phyloP scores from a whole-genome alignment of 2,113 vertebrate species.

The Haliaeetus leucogaster region DNA sequence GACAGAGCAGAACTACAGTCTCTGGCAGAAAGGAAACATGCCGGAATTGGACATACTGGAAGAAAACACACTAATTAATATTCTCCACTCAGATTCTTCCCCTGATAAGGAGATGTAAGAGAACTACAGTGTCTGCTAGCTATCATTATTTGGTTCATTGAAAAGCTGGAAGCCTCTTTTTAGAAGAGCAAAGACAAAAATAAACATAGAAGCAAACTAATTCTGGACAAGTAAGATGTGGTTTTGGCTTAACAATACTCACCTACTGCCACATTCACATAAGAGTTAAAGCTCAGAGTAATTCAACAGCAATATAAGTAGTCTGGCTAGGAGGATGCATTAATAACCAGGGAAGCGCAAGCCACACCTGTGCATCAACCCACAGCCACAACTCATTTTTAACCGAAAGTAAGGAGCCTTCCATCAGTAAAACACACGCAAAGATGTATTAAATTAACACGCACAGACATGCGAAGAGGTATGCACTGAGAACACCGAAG shows the following conservation, averaged over 20 bases:
- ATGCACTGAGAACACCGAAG: accelerated
- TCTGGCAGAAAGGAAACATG: neutral
- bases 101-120: neutral
- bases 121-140: neutral
- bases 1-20: neutral
- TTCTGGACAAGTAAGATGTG: neutral
- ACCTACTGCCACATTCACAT: no score
- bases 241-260: neutral
- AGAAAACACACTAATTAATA: neutral
- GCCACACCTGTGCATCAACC: neutral
- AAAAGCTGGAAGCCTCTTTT: neutral
- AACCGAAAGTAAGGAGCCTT: accelerated
- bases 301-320: accelerated
- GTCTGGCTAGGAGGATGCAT: accelerated
- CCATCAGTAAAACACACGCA: accelerated
- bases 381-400: neutral
- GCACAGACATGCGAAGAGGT: accelerated
- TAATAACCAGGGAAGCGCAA: accelerated
- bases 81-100: neutral
- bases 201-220: neutral
- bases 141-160: neutral
- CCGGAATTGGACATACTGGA: neutral
- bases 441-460: accelerated
- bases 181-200: neutral
- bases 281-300: neutral